Base-by-base conservation (phyloP, 2,113 vertebrate species). In the Electrona antarctica region DNA sequence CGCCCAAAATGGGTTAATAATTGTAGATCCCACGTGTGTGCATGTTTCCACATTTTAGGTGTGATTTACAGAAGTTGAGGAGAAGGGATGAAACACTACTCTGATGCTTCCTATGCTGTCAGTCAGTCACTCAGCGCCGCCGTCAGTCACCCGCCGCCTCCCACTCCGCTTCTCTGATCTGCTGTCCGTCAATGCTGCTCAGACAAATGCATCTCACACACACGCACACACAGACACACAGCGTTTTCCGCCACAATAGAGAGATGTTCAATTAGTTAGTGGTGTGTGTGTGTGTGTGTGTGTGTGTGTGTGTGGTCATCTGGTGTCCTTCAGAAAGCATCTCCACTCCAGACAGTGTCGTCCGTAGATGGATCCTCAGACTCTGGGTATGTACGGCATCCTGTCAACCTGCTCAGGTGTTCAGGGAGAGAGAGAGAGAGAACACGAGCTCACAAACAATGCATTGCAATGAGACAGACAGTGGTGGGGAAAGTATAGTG, bases 101-200 rank as follows among this genome's bases (percentile, higher is more conserved):
- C 81, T 68, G 86, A 82, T 84, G 67, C 45, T 83, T 84, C 77
- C 61, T 8, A 21, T 45, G 71, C 89, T 86, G 90, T 88, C 90
- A 90, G 90, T 88, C 90, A 90, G 67, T 91, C 90, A 89, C 76
- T 87, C 83, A 84, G 33, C 52, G 51, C 75, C 8, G 76, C 80
- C 82, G 80, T 90, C 87, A 89, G 87, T 89, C 89, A 85, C 83
- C 21, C 13, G 46, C 21, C 3, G 69, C 78, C 78, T 61, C n/a
- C 8, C 15, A 69, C 3, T 52, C 67, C 13, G 75, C 72, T 76
- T 72, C 77, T 84, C 80, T 83, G 87, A 90, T 88, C 86, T 78
- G 88, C 75, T 85, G 86, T 85, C 87, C 89, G 87, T 89, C 90
- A 87, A 65, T n/a, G 58, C 7, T 29, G 52, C 76, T 59, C 80